Evolutionary conservation across 2,888 invertebrate genomes (phyloP).

Genomic region (Lepidochrysops patricia): DNA sequence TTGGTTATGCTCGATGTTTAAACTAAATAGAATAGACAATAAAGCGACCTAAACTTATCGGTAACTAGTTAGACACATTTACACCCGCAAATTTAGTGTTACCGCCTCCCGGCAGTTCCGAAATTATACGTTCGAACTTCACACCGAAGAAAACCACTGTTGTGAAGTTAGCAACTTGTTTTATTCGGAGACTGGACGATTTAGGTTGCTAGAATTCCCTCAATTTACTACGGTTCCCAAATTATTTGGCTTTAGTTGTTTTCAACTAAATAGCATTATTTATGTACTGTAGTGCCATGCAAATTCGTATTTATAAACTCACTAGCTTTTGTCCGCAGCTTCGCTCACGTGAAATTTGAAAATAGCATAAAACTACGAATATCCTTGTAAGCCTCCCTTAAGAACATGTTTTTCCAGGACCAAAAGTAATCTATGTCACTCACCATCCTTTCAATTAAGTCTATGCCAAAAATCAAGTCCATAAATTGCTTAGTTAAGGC

Average conservation of each 20-base stretch:
- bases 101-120: neutral
- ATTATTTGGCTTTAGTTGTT: neutral
- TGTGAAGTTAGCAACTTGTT: slow-evolving; percentile 6
- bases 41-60: neutral
- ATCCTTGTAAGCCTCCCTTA: no score
- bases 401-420: no score
- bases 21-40: neutral
- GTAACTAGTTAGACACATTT: neutral
- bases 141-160: slow-evolving; percentile 5
- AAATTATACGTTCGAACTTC: slow-evolving; percentile 7
- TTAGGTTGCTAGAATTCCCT: neutral
- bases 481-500: no score
- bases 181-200: slow-evolving; percentile 1
- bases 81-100: neutral
- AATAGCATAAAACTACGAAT: no score
- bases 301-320: no score
- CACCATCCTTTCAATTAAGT: no score
- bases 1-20: no score
- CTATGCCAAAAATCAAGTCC: no score
- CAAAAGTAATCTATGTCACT: no score
- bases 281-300: neutral
- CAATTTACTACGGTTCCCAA: neutral
- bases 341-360: no score
- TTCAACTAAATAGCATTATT: neutral
- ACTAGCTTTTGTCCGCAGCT: no score